Evolutionary conservation across 2,113 vertebrate species (phyloP).

Genomic region (Microcebus lehilahytsara): DNA sequence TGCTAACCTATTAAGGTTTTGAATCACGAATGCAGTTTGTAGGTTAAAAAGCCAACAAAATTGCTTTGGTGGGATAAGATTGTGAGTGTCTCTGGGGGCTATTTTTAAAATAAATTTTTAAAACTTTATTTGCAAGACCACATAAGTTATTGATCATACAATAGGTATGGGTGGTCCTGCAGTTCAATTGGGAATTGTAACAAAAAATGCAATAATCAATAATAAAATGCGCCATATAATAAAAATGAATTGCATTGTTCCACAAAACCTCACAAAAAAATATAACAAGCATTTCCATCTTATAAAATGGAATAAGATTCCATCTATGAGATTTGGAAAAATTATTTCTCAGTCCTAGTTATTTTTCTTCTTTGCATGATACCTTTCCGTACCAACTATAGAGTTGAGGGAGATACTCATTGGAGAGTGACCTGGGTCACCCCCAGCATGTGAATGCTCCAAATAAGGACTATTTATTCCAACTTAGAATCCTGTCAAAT

Average conservation of each 20-base stretch:
- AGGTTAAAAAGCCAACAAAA: not conserved
- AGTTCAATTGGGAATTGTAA: not conserved
- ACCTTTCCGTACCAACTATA: not conserved
- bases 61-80: not conserved
- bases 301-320: not conserved
- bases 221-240: not conserved
- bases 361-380: not conserved
- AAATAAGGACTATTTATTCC: not conserved
- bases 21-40: not conserved
- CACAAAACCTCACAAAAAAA: not conserved
- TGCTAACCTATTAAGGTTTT: conserved; percentile 40
- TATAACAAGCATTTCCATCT: not conserved
- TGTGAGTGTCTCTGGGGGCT: not conserved
- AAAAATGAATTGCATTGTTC: conserved; percentile 7
- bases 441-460: not conserved
- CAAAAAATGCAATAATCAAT: not conserved
- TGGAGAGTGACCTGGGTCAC: not conserved
- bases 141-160: not conserved
- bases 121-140: not conserved
- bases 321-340: not conserved
- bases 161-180: not conserved
- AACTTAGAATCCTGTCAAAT: not conserved
- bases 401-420: not conserved
- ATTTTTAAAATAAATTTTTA: not conserved
- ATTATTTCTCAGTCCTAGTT: not conserved